Evolutionary conservation across 1,140 invertebrate species (phyloP), one percentile per base, ranked within the genome.

Genomic region (Dendrolimus punctatus): DNA sequence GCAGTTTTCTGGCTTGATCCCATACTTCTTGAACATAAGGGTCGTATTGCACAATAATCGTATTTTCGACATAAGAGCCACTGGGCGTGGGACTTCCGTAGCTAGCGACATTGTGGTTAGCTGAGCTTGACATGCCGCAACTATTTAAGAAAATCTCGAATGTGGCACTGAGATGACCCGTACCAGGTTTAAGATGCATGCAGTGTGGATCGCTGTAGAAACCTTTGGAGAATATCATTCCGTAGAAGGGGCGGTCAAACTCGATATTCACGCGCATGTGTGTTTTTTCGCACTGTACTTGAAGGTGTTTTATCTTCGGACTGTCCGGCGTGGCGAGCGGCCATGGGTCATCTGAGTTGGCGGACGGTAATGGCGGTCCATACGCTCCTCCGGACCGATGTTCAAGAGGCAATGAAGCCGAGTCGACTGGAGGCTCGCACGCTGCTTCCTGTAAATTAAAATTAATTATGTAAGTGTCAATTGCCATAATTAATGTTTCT

Each of bases 221-320:
- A 40, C 94, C 95, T 84, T 97, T 97, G 51, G 95, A 96, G 89
- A 98, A 98, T 62, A 98, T 96, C 92, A 98, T 96, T 5, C 96
- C 96, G 80, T 97, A 97, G 87, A 98, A 98, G 0, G 96, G 96
- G 39, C 96, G 89, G 76, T 98, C 96, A 85, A 98, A 98, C 77
- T 97, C 95, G 65, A 98, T 96, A 81, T 96, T 96, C 6, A 98
- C 96, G 38, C 95, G 89, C 96, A 98, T 98, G 73, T 96, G 93
- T 43, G 96, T 97, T 84, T 98, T 98, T 80, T 98, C 96, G 81
- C 96, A 98, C 76, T 97, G 95, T 44, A 98, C 96, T 85, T 98
- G 96, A 39, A 98, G 81, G 69, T 95, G 93, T 75, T 96, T 96
- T 62, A 97, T 97, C 77, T 96, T 94, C 2, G 96, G 95, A 75